These are phyloP conservation scores for Leptarthrus brevirostris DNA, from an alignment of 2,888 invertebrate genomes.

Conservation along the genomic window DNA sequence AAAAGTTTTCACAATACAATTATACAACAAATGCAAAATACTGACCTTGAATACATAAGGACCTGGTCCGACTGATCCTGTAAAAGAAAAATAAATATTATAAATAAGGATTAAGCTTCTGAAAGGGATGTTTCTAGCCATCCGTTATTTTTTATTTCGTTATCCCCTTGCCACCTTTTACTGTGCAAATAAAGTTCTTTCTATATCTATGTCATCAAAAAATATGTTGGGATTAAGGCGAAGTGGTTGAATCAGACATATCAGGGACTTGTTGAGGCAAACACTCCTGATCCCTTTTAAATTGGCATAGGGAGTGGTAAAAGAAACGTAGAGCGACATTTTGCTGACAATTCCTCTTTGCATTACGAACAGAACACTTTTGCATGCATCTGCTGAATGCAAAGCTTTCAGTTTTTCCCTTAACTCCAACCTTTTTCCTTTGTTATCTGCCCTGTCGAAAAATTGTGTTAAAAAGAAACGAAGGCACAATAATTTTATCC, in stretches of 20 bases:
- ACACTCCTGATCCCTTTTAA: conserved; percentile 7
- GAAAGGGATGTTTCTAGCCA: no score
- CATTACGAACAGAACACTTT: not conserved
- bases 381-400: conserved; percentile 33
- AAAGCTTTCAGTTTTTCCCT: conserved; percentile 12
- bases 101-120: no score
- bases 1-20: no score
- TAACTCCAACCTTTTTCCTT: not conserved
- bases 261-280: not conserved
- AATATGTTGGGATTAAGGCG: not conserved
- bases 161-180: no score
- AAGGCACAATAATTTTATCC: conserved; percentile 5
- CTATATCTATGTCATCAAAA: conserved; percentile 15
- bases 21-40: no score
- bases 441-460: conserved; percentile 9
- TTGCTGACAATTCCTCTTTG: conserved; percentile 3
- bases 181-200: conserved; percentile 9
- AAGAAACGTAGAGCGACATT: conserved; percentile 15
- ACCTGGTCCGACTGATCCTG: not conserved
- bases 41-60: not conserved
- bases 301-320: no score
- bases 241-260: not conserved
- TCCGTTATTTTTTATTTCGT: no score
- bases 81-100: not conserved
- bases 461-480: conserved; percentile 8